Evolutionary conservation across 2,888 invertebrate genomes (phyloP).

Genomic region (Cephonodes hylas): DNA sequence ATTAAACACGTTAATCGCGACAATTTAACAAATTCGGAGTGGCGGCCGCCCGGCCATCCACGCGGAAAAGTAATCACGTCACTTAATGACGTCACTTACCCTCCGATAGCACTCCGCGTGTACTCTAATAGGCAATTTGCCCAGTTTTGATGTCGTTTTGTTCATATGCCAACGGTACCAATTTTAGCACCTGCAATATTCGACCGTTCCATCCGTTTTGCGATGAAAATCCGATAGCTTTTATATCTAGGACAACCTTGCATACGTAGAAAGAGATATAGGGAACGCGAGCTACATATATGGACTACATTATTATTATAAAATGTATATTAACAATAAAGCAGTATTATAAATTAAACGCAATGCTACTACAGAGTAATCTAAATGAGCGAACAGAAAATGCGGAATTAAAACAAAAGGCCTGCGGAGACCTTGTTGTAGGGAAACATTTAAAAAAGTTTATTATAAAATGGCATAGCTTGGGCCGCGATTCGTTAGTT

Average conservation of each 20-base stretch:
- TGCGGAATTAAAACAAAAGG: constrained; percentile 50
- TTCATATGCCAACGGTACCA: constrained; percentile 23
- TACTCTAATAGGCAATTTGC: constrained; percentile 74
- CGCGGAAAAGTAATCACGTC: constrained; percentile 79
- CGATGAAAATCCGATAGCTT: background rate
- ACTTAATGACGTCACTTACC: constrained; percentile 77
- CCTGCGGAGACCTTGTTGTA: constrained; percentile 35
- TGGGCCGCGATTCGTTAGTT: constrained; percentile 49
- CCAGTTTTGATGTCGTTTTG: constrained; percentile 58
- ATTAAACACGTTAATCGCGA: constrained; percentile 74
- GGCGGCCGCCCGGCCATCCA: constrained; percentile 63
- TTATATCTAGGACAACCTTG: background rate
- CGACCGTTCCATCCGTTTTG: background rate
- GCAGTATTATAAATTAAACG: background rate
- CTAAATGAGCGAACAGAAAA: constrained; percentile 44
- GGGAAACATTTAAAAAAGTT: constrained; percentile 44
- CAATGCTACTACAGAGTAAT: constrained; percentile 29
- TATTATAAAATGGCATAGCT: constrained; percentile 49
- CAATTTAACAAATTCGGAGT: constrained; percentile 75
- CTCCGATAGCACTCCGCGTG: constrained; percentile 39
- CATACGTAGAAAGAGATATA: background rate
- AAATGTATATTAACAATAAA: constrained; percentile 1
- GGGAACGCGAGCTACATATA: background rate
- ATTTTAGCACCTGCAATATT: background rate
- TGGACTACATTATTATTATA: background rate